Percentiles rank a stretch among this genome's conserved stretches.
Evolutionary conservation across 2,888 invertebrate genomes (phyloP).

Genomic region (Lymantria monacha): DNA sequence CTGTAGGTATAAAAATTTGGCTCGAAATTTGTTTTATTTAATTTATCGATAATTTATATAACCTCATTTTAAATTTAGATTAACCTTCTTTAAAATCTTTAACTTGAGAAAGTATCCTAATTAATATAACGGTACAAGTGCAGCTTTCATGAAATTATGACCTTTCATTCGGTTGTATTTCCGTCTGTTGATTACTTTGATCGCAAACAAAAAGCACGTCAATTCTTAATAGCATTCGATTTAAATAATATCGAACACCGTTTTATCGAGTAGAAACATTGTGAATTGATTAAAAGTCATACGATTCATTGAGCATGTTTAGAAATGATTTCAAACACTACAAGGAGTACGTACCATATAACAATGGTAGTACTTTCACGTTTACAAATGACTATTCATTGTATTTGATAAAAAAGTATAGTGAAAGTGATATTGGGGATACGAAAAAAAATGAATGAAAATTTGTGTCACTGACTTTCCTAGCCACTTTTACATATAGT

Average conservation of each 20-base stretch:
- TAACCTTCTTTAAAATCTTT: constrained; percentile 28
- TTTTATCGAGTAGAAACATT: constrained; percentile 48
- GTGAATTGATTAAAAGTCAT: constrained; percentile 50
- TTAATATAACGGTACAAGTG: constrained; percentile 53
- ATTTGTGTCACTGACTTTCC: constrained; percentile 78
- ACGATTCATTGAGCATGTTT: constrained; percentile 55
- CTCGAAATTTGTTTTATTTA: constrained; percentile 25
- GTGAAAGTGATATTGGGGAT: constrained; percentile 77
- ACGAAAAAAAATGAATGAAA: constrained; percentile 75
- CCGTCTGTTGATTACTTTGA: constrained; percentile 44
- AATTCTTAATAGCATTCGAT: constrained; percentile 39
- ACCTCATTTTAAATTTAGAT: constrained; percentile 25
- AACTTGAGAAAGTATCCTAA: constrained; percentile 54
- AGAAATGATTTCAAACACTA: constrained; percentile 49
- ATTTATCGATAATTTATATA: constrained; percentile 15
- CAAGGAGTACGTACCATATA: constrained; percentile 43
- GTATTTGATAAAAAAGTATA: constrained; percentile 64
- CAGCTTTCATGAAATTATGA: constrained; percentile 47
- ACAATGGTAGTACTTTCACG: constrained; percentile 76
- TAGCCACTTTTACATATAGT: constrained; percentile 55
- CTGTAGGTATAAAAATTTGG: too few species aligned
- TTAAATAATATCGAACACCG: constrained; percentile 40
- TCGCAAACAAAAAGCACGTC: constrained; percentile 21
- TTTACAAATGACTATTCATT: constrained; percentile 71
- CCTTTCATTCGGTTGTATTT: constrained; percentile 32